Evolutionary conservation across 2,888 invertebrate genomes (phyloP).

Genomic region (Dione juno): DNA sequence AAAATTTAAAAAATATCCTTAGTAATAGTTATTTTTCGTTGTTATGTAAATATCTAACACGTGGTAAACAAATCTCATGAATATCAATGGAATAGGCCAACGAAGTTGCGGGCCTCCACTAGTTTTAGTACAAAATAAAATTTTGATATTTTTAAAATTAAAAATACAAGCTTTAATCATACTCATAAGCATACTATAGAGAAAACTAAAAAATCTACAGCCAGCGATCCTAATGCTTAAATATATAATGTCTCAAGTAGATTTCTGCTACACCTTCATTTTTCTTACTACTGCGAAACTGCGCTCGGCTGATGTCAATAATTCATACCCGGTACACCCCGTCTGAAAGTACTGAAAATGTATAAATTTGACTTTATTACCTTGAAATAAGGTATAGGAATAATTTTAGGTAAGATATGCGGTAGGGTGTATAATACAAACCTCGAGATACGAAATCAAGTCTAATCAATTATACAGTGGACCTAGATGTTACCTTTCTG

Average conservation of each 20-base stretch:
- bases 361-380: constrained; percentile 16
- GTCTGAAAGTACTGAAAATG: background rate
- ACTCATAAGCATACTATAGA: background rate
- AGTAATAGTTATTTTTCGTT: too few species aligned
- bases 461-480: constrained; percentile 38
- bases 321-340: constrained; percentile 34
- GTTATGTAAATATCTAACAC: too few species aligned
- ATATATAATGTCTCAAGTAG: constrained; percentile 38
- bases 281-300: constrained; percentile 37
- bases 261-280: constrained; percentile 38
- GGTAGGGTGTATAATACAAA: constrained; percentile 16
- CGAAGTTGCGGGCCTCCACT: too few species aligned
- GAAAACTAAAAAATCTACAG: background rate
- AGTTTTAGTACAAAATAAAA: too few species aligned
- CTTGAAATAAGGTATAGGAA: constrained; percentile 6
- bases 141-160: background rate
- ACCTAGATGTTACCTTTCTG: constrained; percentile 10
- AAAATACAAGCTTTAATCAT: background rate
- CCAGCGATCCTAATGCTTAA: constrained; percentile 30
- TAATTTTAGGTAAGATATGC: background rate
- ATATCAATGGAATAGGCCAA: too few species aligned
- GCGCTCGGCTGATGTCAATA: constrained; percentile 33
- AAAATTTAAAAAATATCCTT: too few species aligned
- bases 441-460: constrained; percentile 30
- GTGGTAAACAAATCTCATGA: too few species aligned